A percentile compares a stretch with the other conserved stretches of the same genome.
Conservation (phyloP, 2,113 vertebrate species). For the Daubentonia madagascariensis region DNA sequence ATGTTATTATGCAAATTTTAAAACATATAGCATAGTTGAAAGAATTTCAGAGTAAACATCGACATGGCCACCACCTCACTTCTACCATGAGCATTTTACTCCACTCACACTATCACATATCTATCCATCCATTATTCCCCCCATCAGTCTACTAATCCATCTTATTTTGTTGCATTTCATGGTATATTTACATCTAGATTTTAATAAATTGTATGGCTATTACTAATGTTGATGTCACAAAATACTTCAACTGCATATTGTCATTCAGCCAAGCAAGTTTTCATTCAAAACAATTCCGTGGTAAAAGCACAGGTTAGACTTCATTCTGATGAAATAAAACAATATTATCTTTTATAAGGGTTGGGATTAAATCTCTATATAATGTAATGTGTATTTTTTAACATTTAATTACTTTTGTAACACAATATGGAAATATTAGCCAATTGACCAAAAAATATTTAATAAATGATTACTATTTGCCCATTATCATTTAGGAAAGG, state of each 20-base stretch:
- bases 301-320: background rate
- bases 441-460: background rate
- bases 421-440: background rate
- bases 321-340: background rate
- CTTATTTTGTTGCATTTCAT: background rate
- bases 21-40: background rate
- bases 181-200: background rate
- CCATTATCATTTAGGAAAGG: background rate
- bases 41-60: background rate
- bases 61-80: too few relatives aligned
- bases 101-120: background rate
- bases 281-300: background rate
- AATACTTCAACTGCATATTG: background rate
- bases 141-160: background rate
- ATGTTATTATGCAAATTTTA: background rate
- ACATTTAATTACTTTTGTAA: background rate
- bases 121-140: background rate
- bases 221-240: background rate
- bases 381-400: background rate
- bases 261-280: background rate
- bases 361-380: background rate
- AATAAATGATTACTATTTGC: background rate
- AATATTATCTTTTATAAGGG: background rate
- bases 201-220: background rate
- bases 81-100: background rate